Percentiles rank a stretch among this genome's conserved stretches.
Evolutionary conservation across 1,140 invertebrate genomes (phyloP).

Genomic region (Phthorimaea operculella): DNA sequence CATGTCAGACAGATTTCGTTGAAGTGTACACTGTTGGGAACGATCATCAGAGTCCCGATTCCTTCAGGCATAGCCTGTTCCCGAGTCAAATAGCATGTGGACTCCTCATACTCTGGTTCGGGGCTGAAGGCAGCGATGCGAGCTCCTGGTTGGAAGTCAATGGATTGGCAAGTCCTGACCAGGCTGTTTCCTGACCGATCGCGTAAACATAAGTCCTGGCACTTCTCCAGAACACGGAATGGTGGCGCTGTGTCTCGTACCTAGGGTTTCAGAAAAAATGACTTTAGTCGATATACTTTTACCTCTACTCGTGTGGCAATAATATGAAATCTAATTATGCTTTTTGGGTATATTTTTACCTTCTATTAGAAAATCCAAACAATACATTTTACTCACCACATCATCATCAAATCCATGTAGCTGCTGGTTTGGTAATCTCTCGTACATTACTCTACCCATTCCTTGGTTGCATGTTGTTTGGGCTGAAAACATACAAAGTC

Average conservation of each 20-base stretch:
- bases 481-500: slow-evolving; percentile 64
- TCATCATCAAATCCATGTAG: slow-evolving; percentile 89
- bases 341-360: neutral
- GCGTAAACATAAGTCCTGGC: slow-evolving; percentile 84
- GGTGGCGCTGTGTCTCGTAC: slow-evolving; percentile 83
- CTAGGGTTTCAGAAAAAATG: slow-evolving; percentile 47
- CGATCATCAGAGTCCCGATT: slow-evolving; percentile 84
- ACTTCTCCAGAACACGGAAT: slow-evolving; percentile 86
- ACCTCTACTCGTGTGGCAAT: neutral
- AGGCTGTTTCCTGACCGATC: slow-evolving; percentile 86
- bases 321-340: neutral
- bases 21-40: slow-evolving; percentile 88
- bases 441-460: slow-evolving; percentile 86
- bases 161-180: slow-evolving; percentile 83
- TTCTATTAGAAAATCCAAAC: neutral
- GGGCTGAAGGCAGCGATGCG: slow-evolving; percentile 83
- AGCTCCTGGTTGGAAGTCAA: slow-evolving; percentile 90
- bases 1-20: slow-evolving; percentile 90
- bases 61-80: slow-evolving; percentile 87
- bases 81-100: slow-evolving; percentile 86
- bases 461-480: slow-evolving; percentile 93
- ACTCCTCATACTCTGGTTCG: slow-evolving; percentile 88
- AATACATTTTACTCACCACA: slow-evolving; percentile 76
- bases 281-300: too few relatives aligned
- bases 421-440: slow-evolving; percentile 88